A percentile compares a stretch with the other conserved stretches of the same genome.
phyloP scores from a whole-genome alignment of 2,113 vertebrate species.

The Cariama cristata region DNA sequence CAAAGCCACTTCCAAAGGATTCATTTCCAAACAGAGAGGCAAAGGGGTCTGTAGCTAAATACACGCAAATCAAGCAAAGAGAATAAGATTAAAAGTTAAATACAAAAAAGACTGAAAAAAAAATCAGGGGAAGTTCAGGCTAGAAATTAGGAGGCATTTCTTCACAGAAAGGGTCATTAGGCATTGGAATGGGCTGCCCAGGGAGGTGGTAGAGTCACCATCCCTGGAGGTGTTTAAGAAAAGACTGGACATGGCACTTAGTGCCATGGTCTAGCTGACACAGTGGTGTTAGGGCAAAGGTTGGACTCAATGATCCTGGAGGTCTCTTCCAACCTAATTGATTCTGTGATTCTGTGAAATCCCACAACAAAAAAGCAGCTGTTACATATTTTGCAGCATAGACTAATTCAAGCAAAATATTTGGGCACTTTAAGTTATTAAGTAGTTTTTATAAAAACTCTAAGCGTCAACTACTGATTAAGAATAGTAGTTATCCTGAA shows the following conservation, averaged over 20 bases:
- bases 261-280: too few species aligned
- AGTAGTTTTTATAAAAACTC: not conserved
- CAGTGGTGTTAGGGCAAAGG: too few species aligned
- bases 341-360: too few species aligned
- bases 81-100: not conserved
- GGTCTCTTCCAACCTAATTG: too few species aligned
- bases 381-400: not conserved
- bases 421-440: not conserved
- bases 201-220: too few species aligned
- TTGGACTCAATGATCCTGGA: too few species aligned
- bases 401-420: not conserved
- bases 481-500: not conserved
- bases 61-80: not conserved
- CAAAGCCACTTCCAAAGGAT: conserved; percentile 91
- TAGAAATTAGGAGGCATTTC: too few species aligned
- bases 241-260: too few species aligned
- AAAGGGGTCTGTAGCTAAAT: conserved; percentile 88
- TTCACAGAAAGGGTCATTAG: too few species aligned
- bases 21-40: conserved; percentile 93
- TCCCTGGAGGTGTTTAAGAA: too few species aligned
- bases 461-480: not conserved
- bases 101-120: not conserved
- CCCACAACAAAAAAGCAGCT: not conserved
- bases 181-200: too few species aligned
- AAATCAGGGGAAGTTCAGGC: not conserved